Base-by-base conservation (phyloP, 64 coral and sea anemone species). In the Montipora cactus region DNA sequence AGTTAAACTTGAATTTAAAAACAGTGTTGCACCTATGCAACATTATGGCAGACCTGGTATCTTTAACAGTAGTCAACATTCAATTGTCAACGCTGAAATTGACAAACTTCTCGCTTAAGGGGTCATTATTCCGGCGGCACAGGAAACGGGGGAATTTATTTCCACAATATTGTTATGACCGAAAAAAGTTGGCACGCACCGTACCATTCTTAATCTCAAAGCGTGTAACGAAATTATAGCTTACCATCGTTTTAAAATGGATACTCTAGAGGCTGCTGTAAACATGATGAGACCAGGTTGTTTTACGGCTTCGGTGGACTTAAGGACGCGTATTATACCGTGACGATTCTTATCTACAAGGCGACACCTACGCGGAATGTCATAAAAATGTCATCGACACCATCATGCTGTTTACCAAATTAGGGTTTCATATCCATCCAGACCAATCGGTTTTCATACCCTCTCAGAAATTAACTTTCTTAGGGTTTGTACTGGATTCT, bases 211-310 rank as follows among this genome's bases (percentile, higher is more conserved):
- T 10, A 90, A 95, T 71, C 79, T 67, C 52, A 90, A 95, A 90
- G 58, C 49, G 64, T 81, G 83, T 78, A 91, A 95, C 68, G 86
- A 95, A 90, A 69, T 49, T 79, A 74, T 95, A 58, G 44, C 47
- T 53, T 92, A 81, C 47, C 59, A 83, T 93, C 90, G 89, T 76
- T 96, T 96, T 87, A 96, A 91, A 87, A 95, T 90, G 93, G 92
- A 89, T 80, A 81, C 92, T 53, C 52, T 83, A 59, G 70, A 85
- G 20, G 74, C 79, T n/a, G 88, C 93, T 18, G 68, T 91, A 18
- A 57, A 77, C 28, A 80, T 95, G 49, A 79, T 86, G 73, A 95
- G 61, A 8, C 74, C 74, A 55, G 80, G 90, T 59, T 95, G 93
- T 79, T 95, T 70, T 19, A 88, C 88, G 88, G 89, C 62, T 44